Base-by-base conservation (phyloP, 2,888 invertebrate genomes). In the Cheilosia vernalis region DNA sequence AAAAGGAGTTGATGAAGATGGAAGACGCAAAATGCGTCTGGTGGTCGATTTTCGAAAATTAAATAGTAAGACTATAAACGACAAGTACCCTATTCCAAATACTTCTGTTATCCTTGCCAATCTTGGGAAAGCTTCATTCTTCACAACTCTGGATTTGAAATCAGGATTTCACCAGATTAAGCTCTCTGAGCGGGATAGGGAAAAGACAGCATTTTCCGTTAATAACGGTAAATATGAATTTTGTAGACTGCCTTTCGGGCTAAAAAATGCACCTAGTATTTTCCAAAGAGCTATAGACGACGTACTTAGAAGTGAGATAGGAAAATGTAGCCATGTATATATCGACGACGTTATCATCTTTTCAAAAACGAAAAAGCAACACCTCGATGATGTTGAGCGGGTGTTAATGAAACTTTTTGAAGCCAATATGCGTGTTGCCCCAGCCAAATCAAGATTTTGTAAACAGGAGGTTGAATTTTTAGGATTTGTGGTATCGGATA, bases 101-200 rank as follows among this genome's bases (percentile, higher is more conserved):
- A n/a, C n/a, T n/a, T n/a, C n/a, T n/a, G n/a, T n/a, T n/a, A n/a
- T n/a, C n/a, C n/a, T n/a, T n/a, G n/a, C n/a, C n/a, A n/a, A n/a
- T n/a, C n/a, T n/a, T n/a, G 27, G 27, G 1, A 30, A 80, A 33
- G 64, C 86, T 13, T 63, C 56, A 17, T 83, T 73, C 21, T 81
- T 81, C 15, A 53, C 81, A 0, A 63, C 55, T 4, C 40, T 69
- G 1, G 67, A 81, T 42, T 55, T 81, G 4, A 74, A 73, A n/a
- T 67, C 73, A 37, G 82, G 82, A 1, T 87, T 82, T 63, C 85
- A 87, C 51, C 84, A 87, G 17, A 87, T 80, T 9, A 76, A 70
- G 2, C 19, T 86, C 3, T 64, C 15, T 13, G 80, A 86, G 37
- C 30, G 51, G 5, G 82, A 80, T 66, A 66, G 79, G 33, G 66